Base-by-base conservation (phyloP, 2,888 invertebrate species). In the Abrostola triplasia region DNA sequence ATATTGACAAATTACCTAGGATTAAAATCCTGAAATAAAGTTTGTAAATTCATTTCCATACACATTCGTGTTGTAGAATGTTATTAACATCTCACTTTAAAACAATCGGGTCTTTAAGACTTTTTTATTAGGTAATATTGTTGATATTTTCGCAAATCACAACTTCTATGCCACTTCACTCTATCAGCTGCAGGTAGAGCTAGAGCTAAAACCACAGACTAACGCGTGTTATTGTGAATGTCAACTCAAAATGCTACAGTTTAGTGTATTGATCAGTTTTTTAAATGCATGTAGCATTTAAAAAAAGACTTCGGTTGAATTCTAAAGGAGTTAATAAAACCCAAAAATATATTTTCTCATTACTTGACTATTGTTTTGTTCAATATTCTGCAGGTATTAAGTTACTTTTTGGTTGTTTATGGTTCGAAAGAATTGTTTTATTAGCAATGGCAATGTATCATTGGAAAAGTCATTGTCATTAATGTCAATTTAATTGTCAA, bases 11-110 rank as follows among this genome's bases (percentile, higher is more conserved):
- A 67, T 80, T 95, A 98, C 98, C 98, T 98, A 80, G 98, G 98
- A 95, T 98, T 98, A 90, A 98, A 98, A 95, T 98, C 98, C 95
- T 98, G 97, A 93, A 98, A 98, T 81, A 98, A 93, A 78, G 97
- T 97, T 95, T 98, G 98, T 84, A 98, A 96, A 96, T 98, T 98
- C 98, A 98, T 98, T 93, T 92, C 92, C 85, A 92, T 90, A 87
- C 93, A 93, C 94, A 93, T 93, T 87, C 88, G 88, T 81, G 69
- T 77, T 59, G 71, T 51, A 64, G 66, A 72, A 82, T 73, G 70
- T 70, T 79, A 67, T 76, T 81, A 88, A 67, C 91, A 90, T 90
- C 81, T 85, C 88, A 85, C 84, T 67, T 40, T 38, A 69, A 67
- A 69, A 75, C 13, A 74, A 70, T 57, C 47, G 59, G 67, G 50